Conservation (phyloP, 2,797 vertebrate genomes). For the Enteromius trimaculatus region DNA sequence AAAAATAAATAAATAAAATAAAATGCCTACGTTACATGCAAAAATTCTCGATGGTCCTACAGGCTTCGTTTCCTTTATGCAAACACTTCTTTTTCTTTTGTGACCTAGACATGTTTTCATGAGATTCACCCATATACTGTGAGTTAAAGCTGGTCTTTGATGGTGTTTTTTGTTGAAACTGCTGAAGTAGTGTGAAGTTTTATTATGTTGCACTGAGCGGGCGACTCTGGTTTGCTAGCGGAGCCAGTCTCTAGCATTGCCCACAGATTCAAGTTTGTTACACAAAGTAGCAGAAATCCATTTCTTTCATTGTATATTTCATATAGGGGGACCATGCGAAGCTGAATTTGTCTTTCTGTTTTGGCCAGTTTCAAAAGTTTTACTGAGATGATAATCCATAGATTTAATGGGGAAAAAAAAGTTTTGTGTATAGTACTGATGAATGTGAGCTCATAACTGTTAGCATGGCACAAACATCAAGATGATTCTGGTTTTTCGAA, state of each 20-base stretch:
- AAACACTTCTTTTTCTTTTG: background rate
- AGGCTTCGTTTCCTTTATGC: constrained; percentile 7
- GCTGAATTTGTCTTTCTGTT: constrained; percentile 15
- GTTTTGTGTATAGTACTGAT: constrained; percentile 41
- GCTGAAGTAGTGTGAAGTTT: constrained; percentile 36
- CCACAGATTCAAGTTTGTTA: constrained; percentile 13
- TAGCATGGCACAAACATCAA: constrained; percentile 48
- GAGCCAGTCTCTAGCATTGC: background rate
- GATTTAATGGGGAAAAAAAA: background rate
- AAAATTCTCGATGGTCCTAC: background rate
- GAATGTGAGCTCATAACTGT: constrained; percentile 47
- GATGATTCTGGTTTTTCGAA: constrained; percentile 37
- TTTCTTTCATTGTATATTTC: constrained; percentile 23
- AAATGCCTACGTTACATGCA: background rate
- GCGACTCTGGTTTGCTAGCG: background rate
- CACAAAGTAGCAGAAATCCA: constrained; percentile 22
- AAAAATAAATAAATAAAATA: too few relatives aligned
- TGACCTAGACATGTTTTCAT: constrained; percentile 33
- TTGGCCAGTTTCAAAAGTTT: constrained; percentile 28
- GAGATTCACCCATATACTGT: constrained; percentile 4
- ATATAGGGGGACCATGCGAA: constrained; percentile 17
- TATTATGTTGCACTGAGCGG: constrained; percentile 33
- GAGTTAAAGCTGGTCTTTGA: constrained; percentile 29
- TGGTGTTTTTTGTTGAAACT: constrained; percentile 26
- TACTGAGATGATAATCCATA: background rate